Evolutionary conservation across 2,888 invertebrate genomes (phyloP).

Genomic region (Amphipoea lucens): DNA sequence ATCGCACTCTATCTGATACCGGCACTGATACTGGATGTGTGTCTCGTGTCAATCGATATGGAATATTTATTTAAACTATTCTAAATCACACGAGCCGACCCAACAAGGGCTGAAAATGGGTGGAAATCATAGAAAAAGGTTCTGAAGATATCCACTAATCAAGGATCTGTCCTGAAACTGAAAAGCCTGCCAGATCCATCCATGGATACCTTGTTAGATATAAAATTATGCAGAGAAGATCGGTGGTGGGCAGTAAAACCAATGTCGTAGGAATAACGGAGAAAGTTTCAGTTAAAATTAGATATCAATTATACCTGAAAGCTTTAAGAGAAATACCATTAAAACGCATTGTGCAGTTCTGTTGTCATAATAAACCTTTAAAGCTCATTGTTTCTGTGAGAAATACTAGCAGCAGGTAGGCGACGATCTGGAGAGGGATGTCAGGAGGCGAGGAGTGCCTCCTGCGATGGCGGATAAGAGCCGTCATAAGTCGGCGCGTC

Average conservation of each 20-base stretch:
- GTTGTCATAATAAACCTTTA: constrained; percentile 86
- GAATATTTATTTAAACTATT: constrained; percentile 21
- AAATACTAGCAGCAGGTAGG: constrained; percentile 82
- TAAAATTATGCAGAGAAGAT: constrained; percentile 5
- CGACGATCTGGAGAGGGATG: constrained; percentile 77
- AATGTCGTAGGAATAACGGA: constrained; percentile 19
- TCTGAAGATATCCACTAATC: background rate
- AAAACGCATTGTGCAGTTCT: constrained; percentile 69
- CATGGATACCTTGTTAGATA: background rate
- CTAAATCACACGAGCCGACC: constrained; percentile 1
- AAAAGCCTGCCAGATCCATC: background rate
- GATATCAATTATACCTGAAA: constrained; percentile 55
- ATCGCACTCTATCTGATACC: constrained; percentile 43
- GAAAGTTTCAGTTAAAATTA: constrained; percentile 50
- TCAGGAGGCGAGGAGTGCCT: constrained; percentile 81
- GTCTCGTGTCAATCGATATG: constrained; percentile 39
- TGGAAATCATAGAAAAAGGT: background rate
- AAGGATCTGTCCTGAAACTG: background rate
- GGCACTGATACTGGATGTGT: constrained; percentile 22
- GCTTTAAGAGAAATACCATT: constrained; percentile 64
- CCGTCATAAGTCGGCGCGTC: constrained; percentile 84
- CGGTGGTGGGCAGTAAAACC: constrained; percentile 11
- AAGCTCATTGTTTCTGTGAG: constrained; percentile 88
- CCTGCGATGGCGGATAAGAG: constrained; percentile 86
- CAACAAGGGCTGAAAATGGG: background rate